Evolutionary conservation across 2,113 vertebrate species (phyloP), one percentile per base, ranked within the genome.

Genomic region (Mirounga angustirostris): DNA sequence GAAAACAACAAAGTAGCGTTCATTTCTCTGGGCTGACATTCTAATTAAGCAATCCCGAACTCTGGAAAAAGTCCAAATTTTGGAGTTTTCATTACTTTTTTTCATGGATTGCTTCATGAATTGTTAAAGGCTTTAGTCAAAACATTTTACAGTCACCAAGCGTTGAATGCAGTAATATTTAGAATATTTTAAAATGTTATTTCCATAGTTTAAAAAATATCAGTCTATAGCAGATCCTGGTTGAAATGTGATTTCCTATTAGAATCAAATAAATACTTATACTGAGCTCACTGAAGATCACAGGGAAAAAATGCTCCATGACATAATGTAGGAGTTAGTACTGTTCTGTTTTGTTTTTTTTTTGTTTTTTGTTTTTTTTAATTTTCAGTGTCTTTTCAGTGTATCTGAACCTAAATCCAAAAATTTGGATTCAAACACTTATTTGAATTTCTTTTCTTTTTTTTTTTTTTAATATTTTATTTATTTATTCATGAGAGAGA

Each of bases 1-100:
- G 63, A 96, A 87, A 97, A 80, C 85, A 63, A 12, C 40, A 58
- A 87, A 56, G 52, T 46, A 78, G 14, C 18, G 5, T 69, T 95
- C 50, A 40, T 95, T 86, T 94, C 50, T 86, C 78, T 85, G 33
- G 18, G 21, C 5, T 89, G 82, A 58, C 56, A 81, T 84, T n/a
- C 80, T 95, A 92, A 94, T 88, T 84, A 67, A 87, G 80, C 26
- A 94, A 67, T 40, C 30, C 40, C 22, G 80, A 91, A 88, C 24
- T 69, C 92, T 85, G 76, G 61, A 28, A 43, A 91, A 91, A 81
- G 13, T 81, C 67, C 91, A 97, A n/a, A 81, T 81, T 84, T 87
- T 14, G 9, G 50, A 84, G n/a, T 24, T 84, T 90, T 54, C 89
- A 59, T 69, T 73, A 59, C 36, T 65, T 93, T 80, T 96, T 88